Evolutionary conservation across 2,888 invertebrate species (phyloP).

Genomic region (Acanthosepion esculentum): DNA sequence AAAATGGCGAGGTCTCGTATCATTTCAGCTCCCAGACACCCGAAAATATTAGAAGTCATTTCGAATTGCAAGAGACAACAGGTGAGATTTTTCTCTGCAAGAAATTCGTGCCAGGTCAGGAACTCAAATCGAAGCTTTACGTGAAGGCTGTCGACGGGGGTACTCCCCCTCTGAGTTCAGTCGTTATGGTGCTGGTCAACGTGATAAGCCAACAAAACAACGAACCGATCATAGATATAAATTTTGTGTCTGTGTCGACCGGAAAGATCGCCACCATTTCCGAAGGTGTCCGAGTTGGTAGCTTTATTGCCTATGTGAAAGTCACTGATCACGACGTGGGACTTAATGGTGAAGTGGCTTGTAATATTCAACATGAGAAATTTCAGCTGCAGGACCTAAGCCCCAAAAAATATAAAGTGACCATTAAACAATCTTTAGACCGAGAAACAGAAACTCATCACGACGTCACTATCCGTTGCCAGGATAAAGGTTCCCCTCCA

Average conservation of each 20-base stretch:
- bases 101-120: background rate
- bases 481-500: background rate
- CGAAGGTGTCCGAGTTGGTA: background rate
- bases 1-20: slow-evolving; percentile 81
- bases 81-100: background rate
- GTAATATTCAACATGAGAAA: background rate
- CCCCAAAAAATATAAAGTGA: background rate
- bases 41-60: background rate
- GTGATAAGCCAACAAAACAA: background rate
- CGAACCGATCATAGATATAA: background rate
- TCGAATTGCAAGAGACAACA: background rate
- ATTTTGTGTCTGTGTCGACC: background rate
- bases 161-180: background rate
- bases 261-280: background rate
- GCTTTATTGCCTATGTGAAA: background rate
- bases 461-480: background rate
- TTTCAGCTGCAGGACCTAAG: background rate
- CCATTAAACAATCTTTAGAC: background rate
- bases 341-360: background rate
- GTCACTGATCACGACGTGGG: background rate
- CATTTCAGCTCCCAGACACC: background rate
- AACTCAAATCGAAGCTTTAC: background rate
- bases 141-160: background rate
- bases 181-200: background rate
- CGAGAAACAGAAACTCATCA: background rate